A percentile compares a stretch with the other conserved stretches of the same genome.
These are phyloP conservation scores for Leucoraja ocellata DNA, from an alignment of 2,797 vertebrate genomes.

Conservation along the genomic window DNA sequence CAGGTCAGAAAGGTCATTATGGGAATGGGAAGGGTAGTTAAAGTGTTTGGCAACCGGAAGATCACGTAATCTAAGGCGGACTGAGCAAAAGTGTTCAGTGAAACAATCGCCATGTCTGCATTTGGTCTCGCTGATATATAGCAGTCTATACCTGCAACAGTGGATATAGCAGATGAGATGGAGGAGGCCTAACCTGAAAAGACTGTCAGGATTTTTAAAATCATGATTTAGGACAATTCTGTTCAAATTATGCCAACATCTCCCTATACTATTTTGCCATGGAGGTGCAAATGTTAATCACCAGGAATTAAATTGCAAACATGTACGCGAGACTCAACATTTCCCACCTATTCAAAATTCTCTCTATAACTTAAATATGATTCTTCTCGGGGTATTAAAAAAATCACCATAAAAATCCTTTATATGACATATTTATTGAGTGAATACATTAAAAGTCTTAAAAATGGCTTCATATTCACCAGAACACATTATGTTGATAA, in stretches of 20 bases:
- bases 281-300: neutral
- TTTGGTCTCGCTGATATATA: no score
- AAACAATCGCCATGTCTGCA: no score
- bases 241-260: neutral
- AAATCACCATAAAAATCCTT: slow-evolving; percentile 65
- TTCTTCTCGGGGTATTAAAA: slow-evolving; percentile 53
- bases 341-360: slow-evolving; percentile 49
- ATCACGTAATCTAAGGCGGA: no score
- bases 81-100: no score
- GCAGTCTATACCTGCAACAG: no score
- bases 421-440: slow-evolving; percentile 68
- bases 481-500: neutral
- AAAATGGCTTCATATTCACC: slow-evolving; percentile 43
- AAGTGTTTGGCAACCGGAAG: no score
- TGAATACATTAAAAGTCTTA: slow-evolving; percentile 65
- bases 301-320: neutral
- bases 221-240: neutral
- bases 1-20: no score
- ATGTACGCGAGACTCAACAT: neutral
- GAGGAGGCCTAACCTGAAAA: no score
- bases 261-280: neutral
- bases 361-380: slow-evolving; percentile 52
- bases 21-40: no score
- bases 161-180: no score
- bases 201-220: no score